These are phyloP conservation scores for Cheilosia vulpina DNA, from an alignment of 2,888 invertebrate species.

Conservation along the genomic window DNA sequence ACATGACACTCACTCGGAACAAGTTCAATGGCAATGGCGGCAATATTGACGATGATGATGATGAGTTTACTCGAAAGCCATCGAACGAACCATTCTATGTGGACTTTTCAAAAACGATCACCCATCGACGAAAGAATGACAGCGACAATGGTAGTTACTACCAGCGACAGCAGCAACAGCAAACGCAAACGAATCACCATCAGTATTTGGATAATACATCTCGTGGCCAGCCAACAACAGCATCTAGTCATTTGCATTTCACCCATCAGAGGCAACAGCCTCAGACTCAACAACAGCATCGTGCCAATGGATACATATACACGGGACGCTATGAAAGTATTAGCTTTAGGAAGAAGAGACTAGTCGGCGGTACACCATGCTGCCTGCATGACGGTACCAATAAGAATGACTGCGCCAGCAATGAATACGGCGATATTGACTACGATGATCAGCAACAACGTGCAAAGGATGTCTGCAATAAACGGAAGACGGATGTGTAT, in stretches of 20 bases:
- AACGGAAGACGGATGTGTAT: constrained; percentile 86
- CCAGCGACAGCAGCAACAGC: constrained; percentile 74
- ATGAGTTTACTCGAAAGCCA: constrained; percentile 83
- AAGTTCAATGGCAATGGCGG: constrained; percentile 65
- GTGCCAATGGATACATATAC: constrained; percentile 65
- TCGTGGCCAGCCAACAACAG: constrained; percentile 57
- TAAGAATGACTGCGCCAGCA: constrained; percentile 77
- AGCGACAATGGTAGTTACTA: constrained; percentile 72
- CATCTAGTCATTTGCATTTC: constrained; percentile 73
- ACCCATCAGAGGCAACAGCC: constrained; percentile 55
- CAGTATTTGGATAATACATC: constrained; percentile 63
- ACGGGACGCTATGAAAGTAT: constrained; percentile 60
- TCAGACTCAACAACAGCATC: constrained; percentile 49
- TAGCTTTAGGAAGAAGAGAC: constrained; percentile 64
- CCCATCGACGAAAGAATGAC: constrained; percentile 74
- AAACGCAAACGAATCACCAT: constrained; percentile 59
- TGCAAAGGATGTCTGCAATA: constrained; percentile 43
- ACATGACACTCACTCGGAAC: constrained; percentile 74
- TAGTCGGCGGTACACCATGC: constrained; percentile 63
- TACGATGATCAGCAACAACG: constrained; percentile 46
- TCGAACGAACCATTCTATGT: constrained; percentile 83
- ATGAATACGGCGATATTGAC: constrained; percentile 77
- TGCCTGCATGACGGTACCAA: constrained; percentile 66
- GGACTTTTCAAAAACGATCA: constrained; percentile 82
- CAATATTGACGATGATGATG: constrained; percentile 76